phyloP scores from a whole-genome alignment of 1,140 invertebrate species.

The Fopius arisanus region DNA sequence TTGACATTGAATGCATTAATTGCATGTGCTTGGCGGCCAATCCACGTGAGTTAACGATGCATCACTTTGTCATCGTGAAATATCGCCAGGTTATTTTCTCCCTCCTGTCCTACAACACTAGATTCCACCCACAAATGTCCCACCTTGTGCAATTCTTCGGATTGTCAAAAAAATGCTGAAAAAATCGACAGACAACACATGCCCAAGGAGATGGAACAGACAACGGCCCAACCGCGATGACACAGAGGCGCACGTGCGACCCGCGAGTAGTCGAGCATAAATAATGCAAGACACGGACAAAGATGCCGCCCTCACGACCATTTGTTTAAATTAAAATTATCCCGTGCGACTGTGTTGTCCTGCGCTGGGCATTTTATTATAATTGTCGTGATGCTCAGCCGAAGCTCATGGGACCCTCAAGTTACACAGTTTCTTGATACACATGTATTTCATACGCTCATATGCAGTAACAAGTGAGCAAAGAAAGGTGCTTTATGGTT shows the following conservation, averaged over 20 bases:
- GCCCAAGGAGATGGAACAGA: conserved; percentile 25
- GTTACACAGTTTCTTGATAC: conserved; percentile 5
- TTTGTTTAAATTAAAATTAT: conserved; percentile 68
- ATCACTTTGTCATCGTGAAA: no score
- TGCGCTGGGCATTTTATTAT: conserved; percentile 56
- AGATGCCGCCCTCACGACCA: conserved; percentile 63
- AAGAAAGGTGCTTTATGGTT: conserved; percentile 44
- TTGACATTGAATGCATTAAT: no score
- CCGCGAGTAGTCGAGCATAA: conserved; percentile 59
- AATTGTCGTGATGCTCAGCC: conserved; percentile 47
- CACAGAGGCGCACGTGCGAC: conserved; percentile 62
- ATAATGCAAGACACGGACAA: conserved; percentile 65
- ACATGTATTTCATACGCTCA: not conserved
- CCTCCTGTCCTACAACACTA: no score
- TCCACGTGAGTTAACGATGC: no score
- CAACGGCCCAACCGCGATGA: conserved; percentile 55
- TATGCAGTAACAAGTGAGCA: not conserved
- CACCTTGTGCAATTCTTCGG: no score
- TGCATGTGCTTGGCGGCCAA: no score
- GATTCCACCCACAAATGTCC: no score
- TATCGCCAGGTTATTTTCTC: no score
- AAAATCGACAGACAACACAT: conserved; percentile 10
- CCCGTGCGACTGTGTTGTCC: conserved; percentile 35
- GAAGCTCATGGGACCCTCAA: not conserved
- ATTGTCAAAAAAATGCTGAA: not conserved